A percentile compares a stretch with the other conserved stretches of the same genome.
These are phyloP conservation scores for Montipora capricornis DNA, from an alignment of 64 coral and sea anemone genomes.

Conservation along the genomic window DNA sequence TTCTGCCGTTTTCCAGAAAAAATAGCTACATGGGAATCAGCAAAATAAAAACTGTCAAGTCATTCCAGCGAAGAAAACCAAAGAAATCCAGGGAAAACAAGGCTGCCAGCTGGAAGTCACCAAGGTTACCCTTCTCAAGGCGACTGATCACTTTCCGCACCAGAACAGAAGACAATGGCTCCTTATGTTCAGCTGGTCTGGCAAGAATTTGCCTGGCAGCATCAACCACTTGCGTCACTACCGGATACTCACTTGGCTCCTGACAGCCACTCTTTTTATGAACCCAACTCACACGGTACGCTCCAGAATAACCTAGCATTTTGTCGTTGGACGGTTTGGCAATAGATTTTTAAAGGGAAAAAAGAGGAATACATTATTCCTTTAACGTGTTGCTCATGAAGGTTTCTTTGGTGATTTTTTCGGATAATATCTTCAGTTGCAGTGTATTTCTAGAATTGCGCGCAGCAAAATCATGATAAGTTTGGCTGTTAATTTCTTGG, in stretches of 20 bases:
- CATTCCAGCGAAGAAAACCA: background rate
- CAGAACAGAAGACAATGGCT: slow-evolving; percentile 19
- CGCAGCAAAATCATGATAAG: too few relatives aligned
- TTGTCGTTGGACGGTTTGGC: too few relatives aligned
- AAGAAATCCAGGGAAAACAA: slow-evolving; percentile 31
- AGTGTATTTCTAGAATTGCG: too few relatives aligned
- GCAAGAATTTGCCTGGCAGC: slow-evolving; percentile 61
- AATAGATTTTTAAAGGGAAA: too few relatives aligned
- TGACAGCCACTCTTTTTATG: slow-evolving; percentile 29
- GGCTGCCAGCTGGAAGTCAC: slow-evolving; percentile 5
- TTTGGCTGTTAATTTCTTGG: too few relatives aligned
- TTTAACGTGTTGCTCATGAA: too few relatives aligned
- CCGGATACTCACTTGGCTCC: background rate
- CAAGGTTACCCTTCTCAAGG: slow-evolving; percentile 34
- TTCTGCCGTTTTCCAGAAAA: slow-evolving; percentile 65
- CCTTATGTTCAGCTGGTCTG: slow-evolving; percentile 32
- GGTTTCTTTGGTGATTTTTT: too few relatives aligned
- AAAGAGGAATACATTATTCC: too few relatives aligned
- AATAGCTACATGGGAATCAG: background rate
- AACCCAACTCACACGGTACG: slow-evolving; percentile 43
- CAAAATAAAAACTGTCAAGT: too few relatives aligned
- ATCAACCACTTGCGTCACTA: slow-evolving; percentile 25
- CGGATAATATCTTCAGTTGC: too few relatives aligned
- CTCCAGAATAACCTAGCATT: too few relatives aligned
- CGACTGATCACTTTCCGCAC: slow-evolving; percentile 22